Percentiles rank a stretch among this genome's conserved stretches.
These are phyloP conservation scores for Pristionchus arcanus DNA, from an alignment of 2,888 invertebrate species.

Conservation along the genomic window DNA sequence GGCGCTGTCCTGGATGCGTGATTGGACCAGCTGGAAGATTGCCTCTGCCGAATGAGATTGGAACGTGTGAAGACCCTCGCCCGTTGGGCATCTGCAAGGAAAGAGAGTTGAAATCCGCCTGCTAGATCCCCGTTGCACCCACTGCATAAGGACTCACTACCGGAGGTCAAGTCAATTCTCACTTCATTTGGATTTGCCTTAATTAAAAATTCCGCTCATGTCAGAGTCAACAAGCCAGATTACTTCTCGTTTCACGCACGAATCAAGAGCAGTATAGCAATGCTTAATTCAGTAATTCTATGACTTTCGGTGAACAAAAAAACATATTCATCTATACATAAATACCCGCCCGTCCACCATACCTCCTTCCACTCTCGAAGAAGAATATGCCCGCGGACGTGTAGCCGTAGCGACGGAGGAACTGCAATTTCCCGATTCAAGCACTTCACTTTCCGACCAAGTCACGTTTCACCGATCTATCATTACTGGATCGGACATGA, in stretches of 20 bases:
- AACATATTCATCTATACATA: too few species aligned
- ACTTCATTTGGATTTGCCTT: not conserved
- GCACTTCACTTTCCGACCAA: not conserved
- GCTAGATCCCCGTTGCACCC: not conserved
- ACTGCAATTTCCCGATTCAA: not conserved
- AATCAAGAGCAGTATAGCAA: too few species aligned
- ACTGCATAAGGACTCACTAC: not conserved
- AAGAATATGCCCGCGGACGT: conserved; percentile 56
- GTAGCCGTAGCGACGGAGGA: conserved; percentile 55
- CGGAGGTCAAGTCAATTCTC: not conserved
- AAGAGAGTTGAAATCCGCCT: not conserved
- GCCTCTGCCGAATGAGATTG: conserved; percentile 75
- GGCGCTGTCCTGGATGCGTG: conserved; percentile 67
- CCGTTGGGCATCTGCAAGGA: conserved; percentile 73
- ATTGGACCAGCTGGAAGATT: conserved; percentile 73
- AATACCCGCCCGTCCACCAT: not conserved
- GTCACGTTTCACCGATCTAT: not conserved
- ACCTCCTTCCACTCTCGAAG: conserved; percentile 57
- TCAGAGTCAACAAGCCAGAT: too few species aligned
- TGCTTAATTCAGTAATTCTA: too few species aligned
- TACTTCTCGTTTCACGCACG: too few species aligned
- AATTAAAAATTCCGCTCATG: too few species aligned
- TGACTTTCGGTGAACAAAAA: too few species aligned
- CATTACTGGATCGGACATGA: not conserved
- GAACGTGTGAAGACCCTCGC: conserved; percentile 77